Percentiles rank a stretch among this genome's conserved stretches.
phyloP scores from a whole-genome alignment of 2,888 invertebrate genomes.

The Chrysolina oricalcia region DNA sequence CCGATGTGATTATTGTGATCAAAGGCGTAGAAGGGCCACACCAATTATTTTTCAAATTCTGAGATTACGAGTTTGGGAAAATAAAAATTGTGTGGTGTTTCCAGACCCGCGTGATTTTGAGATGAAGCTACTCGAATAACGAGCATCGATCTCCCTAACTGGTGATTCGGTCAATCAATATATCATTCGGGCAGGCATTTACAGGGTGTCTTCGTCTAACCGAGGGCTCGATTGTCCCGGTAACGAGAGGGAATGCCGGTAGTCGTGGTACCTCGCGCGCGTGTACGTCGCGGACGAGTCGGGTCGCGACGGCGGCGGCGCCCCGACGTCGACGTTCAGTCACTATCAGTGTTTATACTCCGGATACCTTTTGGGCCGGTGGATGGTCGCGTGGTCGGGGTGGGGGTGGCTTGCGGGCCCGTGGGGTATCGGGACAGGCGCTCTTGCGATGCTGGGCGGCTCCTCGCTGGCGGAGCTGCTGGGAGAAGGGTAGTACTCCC shows the following conservation, averaged over 20 bases:
- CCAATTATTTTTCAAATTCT: too few relatives aligned
- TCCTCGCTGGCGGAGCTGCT: conserved; percentile 74
- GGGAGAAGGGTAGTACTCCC: conserved; percentile 76
- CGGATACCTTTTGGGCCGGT: conserved; percentile 78
- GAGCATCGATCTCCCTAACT: too few relatives aligned
- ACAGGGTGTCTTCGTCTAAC: conserved; percentile 23
- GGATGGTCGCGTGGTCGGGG: conserved; percentile 72
- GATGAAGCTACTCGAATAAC: too few relatives aligned
- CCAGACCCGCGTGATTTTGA: too few relatives aligned
- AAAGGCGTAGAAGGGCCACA: too few relatives aligned
- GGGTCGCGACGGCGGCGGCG: conserved; percentile 57
- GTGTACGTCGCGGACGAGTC: conserved; percentile 49
- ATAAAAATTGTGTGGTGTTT: too few relatives aligned
- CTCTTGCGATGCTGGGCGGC: conserved; percentile 74
- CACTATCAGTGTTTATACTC: conserved; percentile 85
- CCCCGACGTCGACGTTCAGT: conserved; percentile 63
- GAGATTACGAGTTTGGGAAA: too few relatives aligned
- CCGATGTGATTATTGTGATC: too few relatives aligned
- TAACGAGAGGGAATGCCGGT: conserved; percentile 48
- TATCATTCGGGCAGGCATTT: neutral
- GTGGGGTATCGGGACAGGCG: conserved; percentile 71
- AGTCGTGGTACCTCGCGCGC: conserved; percentile 54
- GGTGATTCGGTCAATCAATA: too few relatives aligned
- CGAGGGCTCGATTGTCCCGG: conserved; percentile 38
- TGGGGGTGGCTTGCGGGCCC: conserved; percentile 66